Evolutionary conservation across 2,113 vertebrate genomes (phyloP).

Genomic region (Rafetus swinhoei): DNA sequence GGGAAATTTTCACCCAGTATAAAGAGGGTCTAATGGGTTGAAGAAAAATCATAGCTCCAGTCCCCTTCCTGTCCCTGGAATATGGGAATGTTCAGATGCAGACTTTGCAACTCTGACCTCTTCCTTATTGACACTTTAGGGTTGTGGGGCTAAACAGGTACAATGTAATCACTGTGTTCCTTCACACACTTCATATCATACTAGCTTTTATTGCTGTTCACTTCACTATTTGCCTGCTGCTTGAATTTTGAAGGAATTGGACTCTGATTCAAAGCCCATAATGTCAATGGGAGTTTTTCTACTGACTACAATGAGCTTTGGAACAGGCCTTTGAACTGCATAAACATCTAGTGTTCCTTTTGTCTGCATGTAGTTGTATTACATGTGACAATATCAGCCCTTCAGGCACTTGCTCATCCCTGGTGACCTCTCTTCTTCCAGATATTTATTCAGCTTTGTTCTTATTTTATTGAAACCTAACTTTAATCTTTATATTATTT

Average conservation of each 20-base stretch:
- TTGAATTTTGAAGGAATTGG: not conserved
- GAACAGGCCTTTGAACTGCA: not conserved
- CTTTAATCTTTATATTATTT: conserved; percentile 41
- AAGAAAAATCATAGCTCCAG: not conserved
- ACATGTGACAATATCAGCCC: not conserved
- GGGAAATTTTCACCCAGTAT: not conserved
- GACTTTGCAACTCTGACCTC: not conserved
- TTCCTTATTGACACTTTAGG: not conserved
- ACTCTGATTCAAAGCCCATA: conserved; percentile 4
- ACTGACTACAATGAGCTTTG: not conserved
- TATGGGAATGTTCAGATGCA: not conserved
- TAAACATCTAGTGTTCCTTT: not conserved
- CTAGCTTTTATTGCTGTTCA: not conserved
- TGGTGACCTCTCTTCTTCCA: not conserved
- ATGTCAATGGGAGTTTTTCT: not conserved
- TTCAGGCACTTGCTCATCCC: not conserved
- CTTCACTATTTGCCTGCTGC: not conserved
- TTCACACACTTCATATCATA: not conserved
- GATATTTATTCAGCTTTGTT: not conserved
- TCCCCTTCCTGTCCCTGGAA: not conserved
- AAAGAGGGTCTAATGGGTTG: not conserved
- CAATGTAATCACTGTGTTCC: not conserved
- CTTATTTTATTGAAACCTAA: conserved; percentile 7
- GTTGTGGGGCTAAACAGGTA: too few relatives aligned
- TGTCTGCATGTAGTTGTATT: not conserved